phyloP scores from a whole-genome alignment of 2,113 vertebrate species.

The Ochotona curzoniae region DNA sequence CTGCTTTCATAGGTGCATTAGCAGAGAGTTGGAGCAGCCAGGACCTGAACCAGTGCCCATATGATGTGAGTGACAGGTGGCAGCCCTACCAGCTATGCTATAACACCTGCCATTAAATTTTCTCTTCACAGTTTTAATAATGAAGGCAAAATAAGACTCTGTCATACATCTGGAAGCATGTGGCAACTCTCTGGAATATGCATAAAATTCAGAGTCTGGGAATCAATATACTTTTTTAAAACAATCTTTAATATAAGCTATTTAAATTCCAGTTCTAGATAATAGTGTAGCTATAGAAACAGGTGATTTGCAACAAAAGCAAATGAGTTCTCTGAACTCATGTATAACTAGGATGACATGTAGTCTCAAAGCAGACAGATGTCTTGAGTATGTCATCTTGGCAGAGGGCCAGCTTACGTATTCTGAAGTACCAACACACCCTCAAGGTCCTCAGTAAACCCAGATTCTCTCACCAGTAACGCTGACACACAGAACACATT shows the following conservation, averaged over 20 bases:
- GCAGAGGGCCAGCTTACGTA: not conserved
- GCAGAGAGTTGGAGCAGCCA: no score
- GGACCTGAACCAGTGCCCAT: no score
- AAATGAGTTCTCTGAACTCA: not conserved
- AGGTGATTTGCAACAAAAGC: not conserved
- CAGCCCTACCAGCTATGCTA: no score
- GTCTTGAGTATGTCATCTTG: not conserved
- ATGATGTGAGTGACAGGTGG: not conserved
- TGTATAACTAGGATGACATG: not conserved
- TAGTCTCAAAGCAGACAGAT: not conserved
- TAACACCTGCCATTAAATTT: not conserved
- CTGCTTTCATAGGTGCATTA: no score
- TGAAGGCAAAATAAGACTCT: conserved; percentile 21
- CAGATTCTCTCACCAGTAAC: conserved; percentile 10
- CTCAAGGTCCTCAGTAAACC: not conserved
- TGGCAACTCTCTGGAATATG: not conserved
- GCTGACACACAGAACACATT: not conserved
- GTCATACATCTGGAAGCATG: not conserved
- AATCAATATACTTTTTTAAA: not conserved
- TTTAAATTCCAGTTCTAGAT: conserved; percentile 28
- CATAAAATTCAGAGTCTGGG: conserved; percentile 15
- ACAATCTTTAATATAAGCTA: not conserved
- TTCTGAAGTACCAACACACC: not conserved
- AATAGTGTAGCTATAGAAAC: not conserved
- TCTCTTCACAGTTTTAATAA: not conserved